Conservation (phyloP, 2,113 vertebrate genomes). For the Corythornis vintsioides region DNA sequence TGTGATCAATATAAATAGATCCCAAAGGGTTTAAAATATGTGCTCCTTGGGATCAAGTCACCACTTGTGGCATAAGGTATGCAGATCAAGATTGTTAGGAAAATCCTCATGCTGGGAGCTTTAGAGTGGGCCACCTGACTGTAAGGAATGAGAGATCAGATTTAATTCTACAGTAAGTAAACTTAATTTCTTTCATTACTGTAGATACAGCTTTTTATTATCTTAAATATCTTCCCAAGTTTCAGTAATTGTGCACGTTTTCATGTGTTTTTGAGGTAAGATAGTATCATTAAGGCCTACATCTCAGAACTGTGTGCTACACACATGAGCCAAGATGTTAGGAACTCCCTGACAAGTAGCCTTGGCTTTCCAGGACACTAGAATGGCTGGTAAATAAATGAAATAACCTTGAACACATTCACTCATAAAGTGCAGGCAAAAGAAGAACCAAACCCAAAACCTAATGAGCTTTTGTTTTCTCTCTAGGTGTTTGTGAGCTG, state of each 20-base stretch:
- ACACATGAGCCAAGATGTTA: not conserved
- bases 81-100: not conserved
- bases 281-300: not conserved
- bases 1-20: not conserved
- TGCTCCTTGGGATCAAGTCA: not conserved
- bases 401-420: not conserved
- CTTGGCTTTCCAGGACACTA: not conserved
- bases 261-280: not conserved
- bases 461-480: conserved; percentile 28
- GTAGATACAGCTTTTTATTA: not conserved
- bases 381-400: not conserved
- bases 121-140: not conserved
- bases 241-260: not conserved
- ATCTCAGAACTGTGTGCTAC: not conserved
- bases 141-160: not conserved
- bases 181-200: not conserved
- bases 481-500: conserved; percentile 97
- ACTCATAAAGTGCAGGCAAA: not conserved
- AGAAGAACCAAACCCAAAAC: not conserved
- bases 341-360: not conserved
- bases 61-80: not conserved
- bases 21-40: not conserved
- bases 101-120: not conserved
- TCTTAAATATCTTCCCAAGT: not conserved
- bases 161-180: not conserved